These are phyloP conservation scores for Cherax quadricarinatus DNA, from an alignment of 1,140 invertebrate genomes.

Conservation along the genomic window DNA sequence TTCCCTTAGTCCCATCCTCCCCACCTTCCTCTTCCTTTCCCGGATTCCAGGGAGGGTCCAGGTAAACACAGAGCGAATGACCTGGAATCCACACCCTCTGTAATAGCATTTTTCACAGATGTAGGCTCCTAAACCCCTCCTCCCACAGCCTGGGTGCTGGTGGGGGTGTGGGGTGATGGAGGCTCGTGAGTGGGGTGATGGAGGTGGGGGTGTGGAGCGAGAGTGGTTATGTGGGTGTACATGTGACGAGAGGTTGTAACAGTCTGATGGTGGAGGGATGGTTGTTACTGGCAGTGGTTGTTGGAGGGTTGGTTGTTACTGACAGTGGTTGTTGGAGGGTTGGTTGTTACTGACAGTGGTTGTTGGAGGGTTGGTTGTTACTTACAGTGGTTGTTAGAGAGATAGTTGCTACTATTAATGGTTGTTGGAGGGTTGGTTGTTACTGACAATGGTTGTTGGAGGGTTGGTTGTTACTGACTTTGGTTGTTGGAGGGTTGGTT, in stretches of 20 bases:
- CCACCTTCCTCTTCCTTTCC: background rate
- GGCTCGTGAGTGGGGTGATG: background rate
- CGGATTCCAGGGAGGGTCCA: background rate
- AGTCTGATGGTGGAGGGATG: too few species aligned
- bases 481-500: too few species aligned
- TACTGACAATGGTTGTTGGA: background rate
- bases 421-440: background rate
- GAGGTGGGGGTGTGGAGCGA: background rate
- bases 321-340: too few species aligned
- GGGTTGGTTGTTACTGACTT: too few species aligned
- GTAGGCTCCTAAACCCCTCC: background rate
- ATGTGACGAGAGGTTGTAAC: background rate
- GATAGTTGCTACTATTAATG: background rate
- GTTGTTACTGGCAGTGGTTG: too few species aligned
- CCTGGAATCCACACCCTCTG: conserved; percentile 37
- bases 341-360: too few species aligned
- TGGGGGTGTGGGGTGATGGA: background rate
- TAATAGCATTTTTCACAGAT: conserved; percentile 59
- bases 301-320: too few species aligned
- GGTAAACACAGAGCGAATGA: background rate
- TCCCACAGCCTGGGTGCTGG: background rate
- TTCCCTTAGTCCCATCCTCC: background rate
- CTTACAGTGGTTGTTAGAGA: too few species aligned
- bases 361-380: too few species aligned
- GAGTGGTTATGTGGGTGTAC: too few species aligned